Evolutionary conservation across 2,888 invertebrate genomes (phyloP).

Genomic region (Macrophya alboannulata): DNA sequence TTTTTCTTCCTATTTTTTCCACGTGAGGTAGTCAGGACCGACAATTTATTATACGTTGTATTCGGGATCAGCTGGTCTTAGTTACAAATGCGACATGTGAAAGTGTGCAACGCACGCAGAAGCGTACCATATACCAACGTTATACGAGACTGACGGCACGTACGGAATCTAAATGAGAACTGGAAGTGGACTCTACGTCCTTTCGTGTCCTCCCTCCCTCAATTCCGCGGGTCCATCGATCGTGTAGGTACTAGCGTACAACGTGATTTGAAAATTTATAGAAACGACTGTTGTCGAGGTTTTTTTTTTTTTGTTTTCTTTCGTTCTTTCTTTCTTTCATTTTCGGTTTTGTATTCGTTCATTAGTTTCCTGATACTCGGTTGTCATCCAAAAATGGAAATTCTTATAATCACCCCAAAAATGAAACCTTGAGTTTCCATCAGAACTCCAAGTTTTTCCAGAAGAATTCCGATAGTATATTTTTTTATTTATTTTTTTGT

Average conservation of each 20-base stretch:
- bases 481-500: too few species aligned
- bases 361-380: too few species aligned
- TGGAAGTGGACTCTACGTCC: slow-evolving; percentile 37
- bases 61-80: neutral
- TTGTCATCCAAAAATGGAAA: too few species aligned
- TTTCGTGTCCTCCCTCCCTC: neutral
- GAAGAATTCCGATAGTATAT: too few species aligned
- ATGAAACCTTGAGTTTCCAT: too few species aligned
- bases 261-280: slow-evolving; percentile 18
- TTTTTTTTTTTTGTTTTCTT: neutral
- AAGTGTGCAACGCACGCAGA: slow-evolving; percentile 15
- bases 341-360: neutral
- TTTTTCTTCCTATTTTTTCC: too few species aligned
- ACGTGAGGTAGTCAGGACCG: too few species aligned
- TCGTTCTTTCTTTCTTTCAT: neutral
- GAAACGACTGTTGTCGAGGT: neutral
- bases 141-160: slow-evolving; percentile 34
- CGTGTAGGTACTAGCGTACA: neutral
- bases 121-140: neutral
- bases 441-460: too few species aligned
- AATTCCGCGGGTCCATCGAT: slow-evolving; percentile 25
- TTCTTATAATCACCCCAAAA: too few species aligned
- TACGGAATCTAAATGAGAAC: slow-evolving; percentile 49
- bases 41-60: neutral
- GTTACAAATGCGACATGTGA: neutral